Evolutionary conservation across 2,113 vertebrate species (phyloP), one percentile per base, ranked within the genome.

Genomic region (Hiodon tergisus): DNA sequence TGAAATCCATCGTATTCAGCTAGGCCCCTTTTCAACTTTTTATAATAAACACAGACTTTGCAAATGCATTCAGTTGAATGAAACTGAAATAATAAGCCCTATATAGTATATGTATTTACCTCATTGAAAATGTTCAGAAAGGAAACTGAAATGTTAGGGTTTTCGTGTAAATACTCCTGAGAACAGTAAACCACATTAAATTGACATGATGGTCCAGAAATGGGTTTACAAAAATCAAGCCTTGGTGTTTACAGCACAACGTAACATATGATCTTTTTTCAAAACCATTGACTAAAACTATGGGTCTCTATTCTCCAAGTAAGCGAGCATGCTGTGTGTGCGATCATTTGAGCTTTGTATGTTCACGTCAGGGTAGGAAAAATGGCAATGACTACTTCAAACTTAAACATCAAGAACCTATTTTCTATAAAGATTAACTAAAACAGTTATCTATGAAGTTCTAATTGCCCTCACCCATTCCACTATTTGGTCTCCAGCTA

Each of bases 401-500:
- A 13, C 6, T 6, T 53, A 68, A 11, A 61, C 47, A 76, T 76
- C 68, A 62, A 73, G 75, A 67, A 8, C 54, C 46, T 13, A 47
- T 11, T 72, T 72, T 78, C 67, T 77, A 62, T 81, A 83, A 83
- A 75, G 74, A 85, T 85, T 83, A 85, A 85, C 80, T 67, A 59
- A 78, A 68, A 78, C 57, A 78, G 75, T 77, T 67, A 79, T 85
- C 81, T 83, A 69, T 78, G 66, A 57, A 77, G 76, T 77, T 79
- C 51, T 72, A 67, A 75, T 55, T 76, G 69, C 80, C 69, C 67
- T 80, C 74, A 80, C 69, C 74, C 69, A 69, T 78, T 53, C 77
- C 17, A 63, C 10, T 81, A 77, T 84, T 85, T 85, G 76, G 74
- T 69, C 69, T 83, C 67, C 48, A 54, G 81, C 69, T 87, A 86